Base-by-base conservation (phyloP, 2,888 invertebrate species). In the Hemaris fuciformis region DNA sequence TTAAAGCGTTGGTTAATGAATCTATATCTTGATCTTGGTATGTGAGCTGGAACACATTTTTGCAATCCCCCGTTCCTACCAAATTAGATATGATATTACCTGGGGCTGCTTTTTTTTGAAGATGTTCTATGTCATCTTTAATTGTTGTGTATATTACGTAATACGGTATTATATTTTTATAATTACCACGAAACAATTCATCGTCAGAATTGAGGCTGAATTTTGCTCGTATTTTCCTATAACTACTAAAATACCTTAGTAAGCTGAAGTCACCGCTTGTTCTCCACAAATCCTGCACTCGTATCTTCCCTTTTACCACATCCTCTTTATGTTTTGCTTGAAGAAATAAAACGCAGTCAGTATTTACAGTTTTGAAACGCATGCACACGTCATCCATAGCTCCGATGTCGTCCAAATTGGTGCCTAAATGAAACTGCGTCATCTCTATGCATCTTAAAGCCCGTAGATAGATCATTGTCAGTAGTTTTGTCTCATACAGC, bases 241-340 rank as follows among this genome's bases (percentile, higher is more conserved):
- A 56, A 15, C 56, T 56, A 10, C 18, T 34, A 15, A 56, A 56
- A 31, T 56, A 56, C 31, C 56, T 56, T 18, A 20, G 56, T 34
- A 56, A 56, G 27, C 56, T 56, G 34, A 56, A 56, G 10, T 56
- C 56, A 27, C 56, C 27, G 34, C 6, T 34, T 18, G 6, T 20
- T 20, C 27, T 27, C 56, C 56, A 56, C 56, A 56, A 27, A 56
- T 56, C 56, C 27, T 56, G 27, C 20, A 34, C n/a, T 18, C 18
- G n/a, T 10, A 56, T 27, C 34, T 18, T 56, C 18, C 34, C 10
- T 1, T 56, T 56, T n/a, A 20, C 34, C 0, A 56, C 31, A 10
- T 56, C 20, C 15, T 27, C 10, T 13, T 56, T 56, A 20, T 56
- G 56, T 56, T 56, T 56, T 3, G 56, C 56, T 56, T 56, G 56